These are phyloP conservation scores for Brachionus sp. DNA, from an alignment of 1,140 invertebrate genomes.

Conservation along the genomic window DNA sequence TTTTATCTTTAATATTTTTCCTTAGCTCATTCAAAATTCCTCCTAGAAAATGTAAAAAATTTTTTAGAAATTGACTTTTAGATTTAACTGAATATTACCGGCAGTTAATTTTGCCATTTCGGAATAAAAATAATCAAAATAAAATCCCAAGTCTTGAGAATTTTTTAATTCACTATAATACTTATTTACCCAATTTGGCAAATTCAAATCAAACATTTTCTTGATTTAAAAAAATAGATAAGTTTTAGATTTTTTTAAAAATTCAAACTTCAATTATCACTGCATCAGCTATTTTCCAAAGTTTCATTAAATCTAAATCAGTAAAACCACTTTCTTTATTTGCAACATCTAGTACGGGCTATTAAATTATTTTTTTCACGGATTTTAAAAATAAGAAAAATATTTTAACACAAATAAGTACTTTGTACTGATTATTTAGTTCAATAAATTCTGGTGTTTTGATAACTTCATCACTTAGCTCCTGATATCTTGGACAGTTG, in stretches of 20 bases:
- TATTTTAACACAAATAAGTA: neutral
- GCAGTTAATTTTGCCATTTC: constrained; percentile 39
- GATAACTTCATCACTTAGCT: neutral
- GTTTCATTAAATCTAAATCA: neutral
- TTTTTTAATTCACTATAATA: neutral
- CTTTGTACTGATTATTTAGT: neutral
- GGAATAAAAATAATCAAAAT: constrained; percentile 30
- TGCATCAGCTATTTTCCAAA: constrained; percentile 43
- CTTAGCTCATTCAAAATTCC: neutral
- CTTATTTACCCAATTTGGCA: constrained; percentile 15
- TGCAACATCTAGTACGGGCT: neutral
- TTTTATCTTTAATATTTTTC: constrained; percentile 19
- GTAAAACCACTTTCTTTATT: constrained; percentile 33
- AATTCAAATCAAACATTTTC: neutral
- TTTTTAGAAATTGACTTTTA: too few relatives aligned
- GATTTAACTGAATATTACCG: neutral
- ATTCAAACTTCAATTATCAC: constrained; percentile 32
- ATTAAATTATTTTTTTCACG: too few relatives aligned
- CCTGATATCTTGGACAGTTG: neutral
- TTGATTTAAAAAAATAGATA: neutral
- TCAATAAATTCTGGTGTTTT: neutral
- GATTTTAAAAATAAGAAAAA: neutral
- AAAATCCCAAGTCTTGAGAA: constrained; percentile 8
- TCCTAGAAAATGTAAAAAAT: neutral
- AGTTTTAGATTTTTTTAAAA: neutral